Base-by-base conservation (phyloP, 2,797 vertebrate species). In the Eremophila alpestris region DNA sequence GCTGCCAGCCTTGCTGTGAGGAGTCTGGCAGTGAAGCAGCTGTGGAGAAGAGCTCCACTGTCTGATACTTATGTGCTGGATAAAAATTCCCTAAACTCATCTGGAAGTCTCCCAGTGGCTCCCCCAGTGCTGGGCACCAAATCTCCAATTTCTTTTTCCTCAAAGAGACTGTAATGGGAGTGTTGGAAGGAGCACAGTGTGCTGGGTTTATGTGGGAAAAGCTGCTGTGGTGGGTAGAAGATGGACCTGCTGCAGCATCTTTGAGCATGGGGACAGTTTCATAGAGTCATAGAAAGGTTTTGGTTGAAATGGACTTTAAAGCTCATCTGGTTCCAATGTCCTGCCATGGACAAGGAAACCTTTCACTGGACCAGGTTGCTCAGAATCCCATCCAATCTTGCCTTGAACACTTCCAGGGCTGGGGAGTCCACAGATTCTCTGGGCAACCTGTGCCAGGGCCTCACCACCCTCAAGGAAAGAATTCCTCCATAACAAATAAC, bases 111-210 rank as follows among this genome's bases (percentile, higher is more conserved):
- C 26, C 21, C 40, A 22, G 2, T 8, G 40, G 26, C 23, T 58
- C 15, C 21, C 45, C 14, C 20, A 10, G 40, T 21, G 20, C 2
- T 82, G 55, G 32, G 22, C 15, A 48, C 16, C 6, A 23, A 19
- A 38, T 52, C 14, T 65, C 14, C 19, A 18, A 10, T 58, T 52
- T n/a, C 6, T 29, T 22, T 17, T 54, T 56, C 68, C 38, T 73
- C 32, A 27, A 8, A 8, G 24, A 14, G 36, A 14, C 12, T 4
- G 30, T 3, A 13, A 13, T 16, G 27, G 16, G 40, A 48, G 34
- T 16, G 48, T 38, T 60, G 56, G 62, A 23, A 78, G 32, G 24
- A 76, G n/a, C 16, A 10, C 20, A 23, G 7, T 0, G 0, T 7
- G 1, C 36, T 41, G 51, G 48, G 13, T 45, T 48, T 29, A 11